Base-by-base conservation (phyloP, 2,113 vertebrate genomes). In the Octodon degus region DNA sequence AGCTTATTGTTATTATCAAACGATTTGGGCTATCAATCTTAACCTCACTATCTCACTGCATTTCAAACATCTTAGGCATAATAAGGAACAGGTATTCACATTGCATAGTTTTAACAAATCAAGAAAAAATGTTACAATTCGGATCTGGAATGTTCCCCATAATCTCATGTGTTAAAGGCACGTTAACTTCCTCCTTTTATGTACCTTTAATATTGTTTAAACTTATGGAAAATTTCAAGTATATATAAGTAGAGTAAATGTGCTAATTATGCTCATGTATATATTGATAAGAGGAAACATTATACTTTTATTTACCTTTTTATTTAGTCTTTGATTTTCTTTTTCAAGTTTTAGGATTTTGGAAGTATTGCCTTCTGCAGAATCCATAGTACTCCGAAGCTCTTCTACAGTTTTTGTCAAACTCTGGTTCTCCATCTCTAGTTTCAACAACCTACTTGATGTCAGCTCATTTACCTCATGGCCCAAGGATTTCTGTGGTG, bases 351-450 rank as follows among this genome's bases (percentile, higher is more conserved):
- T 99, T 93, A 99, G 84, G 90, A 99, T 98, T 98, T 98, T 99
- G 37, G 98, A 96, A 84, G 97, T 97, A 10, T 95, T 98, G 79
- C 99, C 99, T 96, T 99, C 98, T 94, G 98, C 93, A 79, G 99
- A 98, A 58, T 98, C 98, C 92, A 98, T 86, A 58, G 98, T 96
- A 93, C 97, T 98, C 90, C 98, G 99, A 94, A 99, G 99, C 50
- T 99, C 99, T 98, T 99, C 99, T 97, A 99, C 99, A 0, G 99
- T 99, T 98, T 99, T 99, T 97, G 99, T 98, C 97, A 99, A 98
- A 27, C 98, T 99, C 98, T 99, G 99, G 98, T 99, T 99, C 98
- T 99, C 99, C 98, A 99, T 99, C 97, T 99, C 99, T 97, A 99
- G 67, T 97, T 99, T 99, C 87, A 99, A 97, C 92, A 99, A 98